These are phyloP conservation scores for Cantharis nigra DNA, from an alignment of 2,888 invertebrate species.

Conservation along the genomic window DNA sequence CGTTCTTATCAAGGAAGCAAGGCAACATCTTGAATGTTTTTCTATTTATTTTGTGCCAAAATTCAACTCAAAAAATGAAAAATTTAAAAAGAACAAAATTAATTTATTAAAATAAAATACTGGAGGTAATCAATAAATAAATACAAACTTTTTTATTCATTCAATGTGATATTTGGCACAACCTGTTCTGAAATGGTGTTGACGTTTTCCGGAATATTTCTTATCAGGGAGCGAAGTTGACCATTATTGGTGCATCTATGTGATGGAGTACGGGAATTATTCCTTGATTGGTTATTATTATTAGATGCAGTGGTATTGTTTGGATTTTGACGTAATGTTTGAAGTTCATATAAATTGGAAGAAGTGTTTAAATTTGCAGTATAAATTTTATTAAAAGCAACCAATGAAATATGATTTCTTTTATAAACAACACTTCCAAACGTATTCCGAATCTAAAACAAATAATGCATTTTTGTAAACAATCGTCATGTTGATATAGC, in stretches of 20 bases:
- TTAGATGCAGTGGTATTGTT: neutral
- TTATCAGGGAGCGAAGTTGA: neutral
- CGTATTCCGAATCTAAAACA: neutral
- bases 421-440: neutral
- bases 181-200: neutral
- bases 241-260: neutral
- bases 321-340: neutral
- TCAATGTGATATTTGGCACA: neutral
- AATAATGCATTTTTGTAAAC: neutral
- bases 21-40: no score
- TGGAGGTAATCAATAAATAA: neutral
- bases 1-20: no score
- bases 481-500: neutral
- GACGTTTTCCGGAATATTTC: no score
- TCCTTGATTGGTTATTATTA: neutral
- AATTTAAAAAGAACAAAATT: neutral
- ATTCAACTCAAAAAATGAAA: no score
- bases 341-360: neutral
- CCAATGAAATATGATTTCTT: neutral
- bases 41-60: no score
- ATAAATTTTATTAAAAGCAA: neutral
- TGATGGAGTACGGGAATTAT: neutral
- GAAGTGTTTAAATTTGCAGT: neutral
- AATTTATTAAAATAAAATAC: neutral
- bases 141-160: neutral